Evolutionary conservation across 2,888 invertebrate species (phyloP).

Genomic region (Dynastes tityus): DNA sequence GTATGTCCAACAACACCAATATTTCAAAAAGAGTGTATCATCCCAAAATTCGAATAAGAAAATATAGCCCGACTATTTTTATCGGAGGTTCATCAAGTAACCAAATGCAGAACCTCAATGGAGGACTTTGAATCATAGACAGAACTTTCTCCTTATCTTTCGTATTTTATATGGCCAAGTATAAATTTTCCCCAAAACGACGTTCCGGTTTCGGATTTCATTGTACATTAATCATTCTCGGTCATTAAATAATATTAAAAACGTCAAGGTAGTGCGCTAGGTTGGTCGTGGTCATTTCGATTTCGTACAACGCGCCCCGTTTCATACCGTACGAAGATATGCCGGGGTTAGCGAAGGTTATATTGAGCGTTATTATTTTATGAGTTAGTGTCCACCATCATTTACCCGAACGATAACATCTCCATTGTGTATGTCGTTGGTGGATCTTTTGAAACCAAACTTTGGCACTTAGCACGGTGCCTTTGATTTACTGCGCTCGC

Average conservation of each 20-base stretch:
- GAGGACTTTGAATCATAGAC: neutral
- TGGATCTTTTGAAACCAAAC: conserved; percentile 53
- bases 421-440: conserved; percentile 50
- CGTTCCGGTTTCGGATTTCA: conserved; percentile 35
- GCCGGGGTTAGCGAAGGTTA: conserved; percentile 30
- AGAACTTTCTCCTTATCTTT: conserved; percentile 40
- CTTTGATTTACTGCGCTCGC: conserved; percentile 48
- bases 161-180: conserved; percentile 50
- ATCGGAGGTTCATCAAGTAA: conserved; percentile 17
- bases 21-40: no score
- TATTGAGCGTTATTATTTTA: conserved; percentile 54
- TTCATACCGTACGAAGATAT: conserved; percentile 45
- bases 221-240: conserved; percentile 54
- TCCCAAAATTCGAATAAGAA: no score
- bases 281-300: conserved; percentile 51
- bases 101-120: conserved; percentile 4
- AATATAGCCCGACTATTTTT: neutral
- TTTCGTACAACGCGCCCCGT: conserved; percentile 50
- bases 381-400: conserved; percentile 53
- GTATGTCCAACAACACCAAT: no score
- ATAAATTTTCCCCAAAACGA: conserved; percentile 53
- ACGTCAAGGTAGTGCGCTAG: conserved; percentile 51
- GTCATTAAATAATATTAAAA: conserved; percentile 56
- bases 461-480: conserved; percentile 26
- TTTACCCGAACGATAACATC: conserved; percentile 52